Conservation (phyloP, 2,888 invertebrate genomes). For the Autographa pulchrina region DNA sequence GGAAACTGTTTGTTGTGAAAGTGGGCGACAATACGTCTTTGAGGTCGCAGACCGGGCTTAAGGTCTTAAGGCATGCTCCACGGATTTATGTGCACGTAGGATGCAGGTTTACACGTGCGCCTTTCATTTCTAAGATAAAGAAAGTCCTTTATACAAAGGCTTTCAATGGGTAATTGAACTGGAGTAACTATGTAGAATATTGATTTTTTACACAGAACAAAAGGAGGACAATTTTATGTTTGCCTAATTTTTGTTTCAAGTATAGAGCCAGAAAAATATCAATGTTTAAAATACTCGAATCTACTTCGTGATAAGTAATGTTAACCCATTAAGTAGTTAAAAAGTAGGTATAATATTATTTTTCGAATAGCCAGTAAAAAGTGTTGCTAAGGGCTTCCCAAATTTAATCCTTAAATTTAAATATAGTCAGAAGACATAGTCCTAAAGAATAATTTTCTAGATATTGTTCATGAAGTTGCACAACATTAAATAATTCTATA, state of each 20-base stretch:
- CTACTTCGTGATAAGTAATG: not conserved
- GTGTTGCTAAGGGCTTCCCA: too few species aligned
- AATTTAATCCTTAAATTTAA: too few species aligned
- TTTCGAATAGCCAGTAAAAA: not conserved
- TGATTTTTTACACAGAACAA: too few species aligned
- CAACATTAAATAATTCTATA: too few species aligned
- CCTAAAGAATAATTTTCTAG: too few species aligned
- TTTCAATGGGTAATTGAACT: not conserved
- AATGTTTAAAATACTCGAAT: not conserved
- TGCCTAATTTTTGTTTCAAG: too few species aligned
- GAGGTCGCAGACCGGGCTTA: constrained; percentile 9
- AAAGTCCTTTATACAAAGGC: not conserved
- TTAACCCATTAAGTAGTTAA: not conserved
- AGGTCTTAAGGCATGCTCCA: constrained; percentile 11
- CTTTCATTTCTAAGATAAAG: not conserved
- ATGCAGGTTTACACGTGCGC: not conserved
- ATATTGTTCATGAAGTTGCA: too few species aligned
- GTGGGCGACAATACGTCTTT: constrained; percentile 37
- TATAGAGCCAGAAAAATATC: too few species aligned
- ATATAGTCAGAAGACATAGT: too few species aligned
- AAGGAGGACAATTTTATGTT: too few species aligned
- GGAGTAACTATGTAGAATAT: too few species aligned
- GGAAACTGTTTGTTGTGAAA: constrained; percentile 17
- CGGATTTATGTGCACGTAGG: constrained; percentile 20
- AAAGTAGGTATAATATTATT: not conserved